A percentile compares a stretch with the other conserved stretches of the same genome.
These are phyloP conservation scores for Ecdyonurus torrentis DNA, from an alignment of 2,888 invertebrate species.

Conservation along the genomic window DNA sequence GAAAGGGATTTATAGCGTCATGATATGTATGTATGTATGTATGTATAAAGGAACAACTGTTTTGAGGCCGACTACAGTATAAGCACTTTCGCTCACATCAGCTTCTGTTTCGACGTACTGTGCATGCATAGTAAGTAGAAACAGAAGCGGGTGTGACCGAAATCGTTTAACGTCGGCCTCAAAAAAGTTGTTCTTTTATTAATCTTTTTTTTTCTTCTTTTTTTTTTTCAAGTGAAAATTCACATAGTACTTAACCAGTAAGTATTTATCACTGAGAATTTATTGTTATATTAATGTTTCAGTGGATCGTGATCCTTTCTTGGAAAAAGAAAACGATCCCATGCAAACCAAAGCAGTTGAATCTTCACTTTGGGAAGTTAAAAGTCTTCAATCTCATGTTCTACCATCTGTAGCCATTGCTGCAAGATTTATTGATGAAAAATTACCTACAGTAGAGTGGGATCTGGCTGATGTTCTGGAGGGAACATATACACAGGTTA, in stretches of 20 bases:
- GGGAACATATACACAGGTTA: constrained; percentile 42
- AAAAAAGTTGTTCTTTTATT: too few relatives aligned
- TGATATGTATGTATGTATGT: too few relatives aligned
- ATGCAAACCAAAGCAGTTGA: constrained; percentile 61
- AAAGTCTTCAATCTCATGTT: constrained; percentile 55
- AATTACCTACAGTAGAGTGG: constrained; percentile 48
- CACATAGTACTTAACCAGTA: not conserved
- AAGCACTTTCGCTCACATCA: too few relatives aligned
- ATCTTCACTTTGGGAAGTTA: constrained; percentile 88
- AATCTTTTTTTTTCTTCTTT: too few relatives aligned
- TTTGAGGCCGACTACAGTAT: too few relatives aligned
- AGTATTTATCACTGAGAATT: not conserved
- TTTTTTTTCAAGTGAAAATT: not conserved
- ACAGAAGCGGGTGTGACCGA: too few relatives aligned
- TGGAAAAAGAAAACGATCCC: constrained; percentile 66
- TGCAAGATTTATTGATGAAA: constrained; percentile 51
- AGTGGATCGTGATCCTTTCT: constrained; percentile 56
- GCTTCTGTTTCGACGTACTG: too few relatives aligned
- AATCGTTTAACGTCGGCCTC: too few relatives aligned
- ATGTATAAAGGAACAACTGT: too few relatives aligned
- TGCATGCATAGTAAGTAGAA: too few relatives aligned
- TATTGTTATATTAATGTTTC: constrained; percentile 19
- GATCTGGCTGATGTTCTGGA: constrained; percentile 50
- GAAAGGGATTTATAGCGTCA: too few relatives aligned
- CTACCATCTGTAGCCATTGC: constrained; percentile 53